These are phyloP conservation scores for Brenthis hecate DNA, from an alignment of 2,888 invertebrate species.

Conservation along the genomic window DNA sequence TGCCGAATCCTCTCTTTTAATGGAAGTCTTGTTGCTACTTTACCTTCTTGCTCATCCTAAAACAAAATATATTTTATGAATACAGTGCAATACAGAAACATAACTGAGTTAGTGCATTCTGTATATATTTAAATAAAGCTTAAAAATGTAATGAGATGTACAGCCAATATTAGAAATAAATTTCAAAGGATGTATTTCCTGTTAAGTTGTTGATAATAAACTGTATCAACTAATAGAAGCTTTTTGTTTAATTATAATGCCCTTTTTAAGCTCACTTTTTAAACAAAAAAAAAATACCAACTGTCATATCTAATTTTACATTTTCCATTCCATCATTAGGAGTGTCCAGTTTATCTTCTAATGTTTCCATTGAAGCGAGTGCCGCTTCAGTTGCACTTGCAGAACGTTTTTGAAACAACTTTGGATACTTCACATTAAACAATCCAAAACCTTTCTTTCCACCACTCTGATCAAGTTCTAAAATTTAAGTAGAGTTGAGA, in stretches of 20 bases:
- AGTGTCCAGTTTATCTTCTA: constrained; percentile 87
- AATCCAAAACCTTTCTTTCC: constrained; percentile 46
- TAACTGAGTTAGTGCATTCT: not conserved
- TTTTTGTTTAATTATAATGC: too few species aligned
- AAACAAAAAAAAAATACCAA: constrained; percentile 47
- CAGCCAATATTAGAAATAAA: not conserved
- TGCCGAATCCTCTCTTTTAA: constrained; percentile 83
- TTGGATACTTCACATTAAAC: constrained; percentile 69
- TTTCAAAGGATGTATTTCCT: too few species aligned
- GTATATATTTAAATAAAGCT: not conserved
- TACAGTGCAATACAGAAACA: not conserved
- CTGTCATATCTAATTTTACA: constrained; percentile 84
- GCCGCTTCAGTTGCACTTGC: constrained; percentile 85
- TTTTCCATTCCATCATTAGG: constrained; percentile 89
- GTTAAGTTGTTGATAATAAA: too few species aligned
- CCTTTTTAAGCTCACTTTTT: too few species aligned
- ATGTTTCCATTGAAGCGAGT: constrained; percentile 90
- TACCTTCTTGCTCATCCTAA: constrained; percentile 80
- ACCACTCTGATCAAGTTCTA: constrained; percentile 51
- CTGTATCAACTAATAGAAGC: too few species aligned
- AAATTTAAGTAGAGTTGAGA: constrained; percentile 21
- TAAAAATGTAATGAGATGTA: not conserved
- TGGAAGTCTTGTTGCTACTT: constrained; percentile 77
- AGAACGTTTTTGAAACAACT: constrained; percentile 81
- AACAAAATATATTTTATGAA: constrained; percentile 6